phyloP scores from a whole-genome alignment of 2,888 invertebrate species.

The Heliconius hortense region DNA sequence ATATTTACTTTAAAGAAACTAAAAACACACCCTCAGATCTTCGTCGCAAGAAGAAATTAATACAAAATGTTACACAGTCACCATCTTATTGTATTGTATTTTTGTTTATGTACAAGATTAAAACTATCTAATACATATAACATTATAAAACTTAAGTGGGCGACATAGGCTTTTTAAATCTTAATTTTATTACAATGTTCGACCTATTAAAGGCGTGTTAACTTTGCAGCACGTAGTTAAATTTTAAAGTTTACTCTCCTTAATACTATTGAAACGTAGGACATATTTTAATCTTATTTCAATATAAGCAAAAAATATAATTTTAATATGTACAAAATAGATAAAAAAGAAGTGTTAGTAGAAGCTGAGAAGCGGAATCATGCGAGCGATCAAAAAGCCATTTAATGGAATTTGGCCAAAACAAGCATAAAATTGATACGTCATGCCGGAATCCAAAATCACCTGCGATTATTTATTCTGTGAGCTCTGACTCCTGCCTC shows the following conservation, averaged over 20 bases:
- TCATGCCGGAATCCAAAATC: slow-evolving; percentile 37
- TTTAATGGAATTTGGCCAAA: slow-evolving; percentile 5
- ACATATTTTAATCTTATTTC: background rate
- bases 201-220: background rate
- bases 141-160: too few relatives aligned
- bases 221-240: background rate
- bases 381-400: slow-evolving; percentile 32
- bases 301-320: too few relatives aligned
- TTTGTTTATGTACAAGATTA: background rate
- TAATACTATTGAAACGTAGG: background rate
- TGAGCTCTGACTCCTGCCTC: slow-evolving; percentile 70
- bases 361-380: slow-evolving; percentile 35
- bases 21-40: background rate
- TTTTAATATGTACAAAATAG: background rate
- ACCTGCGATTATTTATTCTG: slow-evolving; percentile 71
- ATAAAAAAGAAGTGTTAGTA: slow-evolving; percentile 7
- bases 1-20: too few relatives aligned
- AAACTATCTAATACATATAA: too few relatives aligned
- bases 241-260: too few relatives aligned
- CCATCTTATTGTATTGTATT: background rate
- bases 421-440: slow-evolving; percentile 17
- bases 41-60: background rate
- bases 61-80: too few relatives aligned
- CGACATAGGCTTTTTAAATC: background rate
- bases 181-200: too few relatives aligned